Evolutionary conservation across 2,113 vertebrate genomes (phyloP).

Genomic region (Neotragus pygmaeus): DNA sequence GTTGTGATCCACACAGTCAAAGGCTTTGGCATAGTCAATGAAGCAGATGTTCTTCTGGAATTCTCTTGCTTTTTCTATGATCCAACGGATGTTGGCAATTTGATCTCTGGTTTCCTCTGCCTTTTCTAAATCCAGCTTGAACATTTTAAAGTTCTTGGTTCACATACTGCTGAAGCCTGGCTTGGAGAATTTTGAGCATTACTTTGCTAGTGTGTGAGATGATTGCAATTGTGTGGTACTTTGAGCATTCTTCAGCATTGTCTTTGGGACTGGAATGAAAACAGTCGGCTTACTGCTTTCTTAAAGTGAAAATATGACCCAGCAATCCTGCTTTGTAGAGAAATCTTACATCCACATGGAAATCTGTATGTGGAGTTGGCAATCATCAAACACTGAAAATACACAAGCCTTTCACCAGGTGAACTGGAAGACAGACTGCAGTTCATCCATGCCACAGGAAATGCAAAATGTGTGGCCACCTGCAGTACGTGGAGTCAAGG

Average conservation of each 20-base stretch:
- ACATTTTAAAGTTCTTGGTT: background rate
- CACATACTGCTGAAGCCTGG: background rate
- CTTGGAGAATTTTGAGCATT: background rate
- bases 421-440: background rate
- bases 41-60: background rate
- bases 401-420: background rate
- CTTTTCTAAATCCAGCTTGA: background rate
- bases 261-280: background rate
- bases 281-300: background rate
- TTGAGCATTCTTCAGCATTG: background rate
- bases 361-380: background rate
- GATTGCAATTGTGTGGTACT: background rate
- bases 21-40: background rate
- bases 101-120: background rate
- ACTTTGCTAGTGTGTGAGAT: background rate
- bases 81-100: background rate
- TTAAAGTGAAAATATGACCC: background rate
- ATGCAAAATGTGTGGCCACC: accelerated
- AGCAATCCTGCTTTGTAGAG: background rate
- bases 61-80: background rate
- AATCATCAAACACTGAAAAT: background rate
- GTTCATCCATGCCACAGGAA: accelerated
- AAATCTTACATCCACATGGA: background rate
- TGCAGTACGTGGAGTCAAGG: background rate
- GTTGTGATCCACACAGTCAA: background rate